Conservation (phyloP, 2,797 vertebrate genomes). For the Florisuga fusca region DNA sequence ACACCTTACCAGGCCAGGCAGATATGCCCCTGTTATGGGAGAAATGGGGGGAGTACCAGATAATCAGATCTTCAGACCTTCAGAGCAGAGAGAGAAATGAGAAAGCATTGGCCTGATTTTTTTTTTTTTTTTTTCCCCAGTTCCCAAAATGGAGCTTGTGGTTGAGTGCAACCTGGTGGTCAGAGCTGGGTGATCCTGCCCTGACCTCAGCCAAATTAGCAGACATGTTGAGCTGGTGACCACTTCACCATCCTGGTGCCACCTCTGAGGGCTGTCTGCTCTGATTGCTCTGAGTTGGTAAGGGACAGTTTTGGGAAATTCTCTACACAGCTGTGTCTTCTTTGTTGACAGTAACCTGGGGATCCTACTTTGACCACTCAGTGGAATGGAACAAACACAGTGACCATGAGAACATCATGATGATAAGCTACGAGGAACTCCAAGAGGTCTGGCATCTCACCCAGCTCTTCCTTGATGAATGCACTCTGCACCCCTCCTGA, state of each 20-base stretch:
- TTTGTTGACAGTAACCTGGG: slow-evolving; percentile 76
- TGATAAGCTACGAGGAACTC: slow-evolving; percentile 81
- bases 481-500: neutral
- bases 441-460: slow-evolving; percentile 75
- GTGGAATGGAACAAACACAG: slow-evolving; percentile 82
- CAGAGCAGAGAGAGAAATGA: neutral
- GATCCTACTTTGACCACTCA: slow-evolving; percentile 81
- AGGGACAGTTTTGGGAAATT: neutral
- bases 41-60: neutral
- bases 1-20: neutral
- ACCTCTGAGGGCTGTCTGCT: neutral
- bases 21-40: neutral
- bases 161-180: neutral
- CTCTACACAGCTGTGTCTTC: neutral
- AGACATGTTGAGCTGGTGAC: neutral
- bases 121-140: neutral
- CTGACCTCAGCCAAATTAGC: neutral
- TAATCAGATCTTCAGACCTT: neutral
- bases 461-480: neutral
- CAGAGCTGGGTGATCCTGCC: neutral
- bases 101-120: neutral
- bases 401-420: slow-evolving; percentile 75
- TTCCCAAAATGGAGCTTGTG: neutral
- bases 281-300: neutral
- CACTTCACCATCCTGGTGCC: neutral